Base-by-base conservation (phyloP, 1,140 invertebrate species). In the Zelostemma sp. region DNA sequence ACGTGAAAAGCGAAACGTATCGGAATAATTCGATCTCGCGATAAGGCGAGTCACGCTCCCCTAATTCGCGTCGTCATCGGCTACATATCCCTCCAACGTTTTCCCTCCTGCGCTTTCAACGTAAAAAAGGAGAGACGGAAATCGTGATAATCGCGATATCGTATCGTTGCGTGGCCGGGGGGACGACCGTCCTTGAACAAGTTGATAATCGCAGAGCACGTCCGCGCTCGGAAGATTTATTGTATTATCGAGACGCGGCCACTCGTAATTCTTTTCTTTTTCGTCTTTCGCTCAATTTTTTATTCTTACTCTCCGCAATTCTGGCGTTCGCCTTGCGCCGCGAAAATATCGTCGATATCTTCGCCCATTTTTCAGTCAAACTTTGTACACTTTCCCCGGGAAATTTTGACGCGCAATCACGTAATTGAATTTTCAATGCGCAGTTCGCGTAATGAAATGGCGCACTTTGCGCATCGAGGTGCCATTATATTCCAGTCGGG, bases 171-270 rank as follows among this genome's bases (percentile, higher is more conserved):
- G 62, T 66, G 68, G 62, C 50, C 12, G n/a, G n/a, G n/a, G n/a
- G 38, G 31, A 49, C 21, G 16, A 38, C 19, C 47, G 59, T 59
- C 59, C 55, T 71, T 66, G 50, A 63, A 66, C 38, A 66, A 58
- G 43, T 71, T 62, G 62, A 57, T 70, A 65, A 58, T 61, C 62
- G 47, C 61, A n/a, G 59, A 12, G 41, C n/a, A 49, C 68, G 51
- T 61, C 57, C 56, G 31, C 33, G 54, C 35, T 41, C 35, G 9
- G 12, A 48, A 58, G 61, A 65, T 70, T 70, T 65, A 64, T 70
- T 56, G 21, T 46, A 62, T 54, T 65, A 65, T 65, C 61, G 53
- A 70, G 49, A 40, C 16, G 31, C 56, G 53, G 40, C 58, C 49
- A 50, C 50, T 64, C 61, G 48, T 64, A 60, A 61, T 64, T 64